A percentile compares a stretch with the other conserved stretches of the same genome.
Conservation (phyloP, 2,888 invertebrate species). For the Machimus atricapillus region DNA sequence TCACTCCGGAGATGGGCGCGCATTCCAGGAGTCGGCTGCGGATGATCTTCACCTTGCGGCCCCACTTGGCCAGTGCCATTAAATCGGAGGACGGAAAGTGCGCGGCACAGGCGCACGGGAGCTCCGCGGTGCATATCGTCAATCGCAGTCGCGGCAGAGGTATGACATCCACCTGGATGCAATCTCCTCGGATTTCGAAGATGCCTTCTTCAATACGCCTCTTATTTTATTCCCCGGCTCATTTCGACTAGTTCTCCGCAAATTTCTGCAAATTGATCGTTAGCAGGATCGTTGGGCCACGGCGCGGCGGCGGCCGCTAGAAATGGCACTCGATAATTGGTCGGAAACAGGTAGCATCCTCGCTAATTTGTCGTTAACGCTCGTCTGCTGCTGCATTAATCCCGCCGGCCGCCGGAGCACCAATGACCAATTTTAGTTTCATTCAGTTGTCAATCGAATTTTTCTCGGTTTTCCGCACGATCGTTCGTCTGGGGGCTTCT, state of each 20-base stretch:
- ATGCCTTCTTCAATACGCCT: conserved; percentile 25
- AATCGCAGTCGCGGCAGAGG: not conserved
- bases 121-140: not conserved
- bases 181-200: conserved; percentile 16
- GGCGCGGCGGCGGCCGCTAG: not conserved
- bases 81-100: not conserved
- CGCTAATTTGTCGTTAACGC: conserved; percentile 34
- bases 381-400: not conserved
- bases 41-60: conserved; percentile 33
- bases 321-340: conserved; percentile 34
- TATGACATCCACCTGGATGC: conserved; percentile 29
- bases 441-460: conserved; percentile 34
- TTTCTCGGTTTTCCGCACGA: not conserved
- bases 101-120: not conserved
- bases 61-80: conserved; percentile 1
- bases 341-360: conserved; percentile 2
- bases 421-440: conserved; percentile 16
- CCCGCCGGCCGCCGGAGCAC: not conserved
- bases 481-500: not conserved
- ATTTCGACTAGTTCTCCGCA: not conserved
- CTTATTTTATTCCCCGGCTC: not conserved
- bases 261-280: conserved; percentile 20
- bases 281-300: not conserved
- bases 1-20: not conserved
- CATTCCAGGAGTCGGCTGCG: conserved; percentile 16